Evolutionary conservation across 2,888 invertebrate genomes (phyloP).

Genomic region (Ctenicera cuprea): DNA sequence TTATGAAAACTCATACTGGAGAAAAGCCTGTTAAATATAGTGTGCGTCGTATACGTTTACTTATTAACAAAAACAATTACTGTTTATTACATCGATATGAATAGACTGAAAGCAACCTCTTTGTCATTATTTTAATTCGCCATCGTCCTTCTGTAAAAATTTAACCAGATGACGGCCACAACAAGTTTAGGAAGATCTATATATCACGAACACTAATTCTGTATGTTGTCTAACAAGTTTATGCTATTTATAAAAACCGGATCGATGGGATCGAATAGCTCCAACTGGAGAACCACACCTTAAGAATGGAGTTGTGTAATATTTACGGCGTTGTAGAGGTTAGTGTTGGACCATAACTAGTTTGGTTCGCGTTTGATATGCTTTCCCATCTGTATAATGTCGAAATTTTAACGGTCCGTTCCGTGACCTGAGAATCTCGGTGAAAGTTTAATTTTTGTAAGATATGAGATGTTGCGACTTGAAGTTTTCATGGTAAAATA

Average conservation of each 20-base stretch:
- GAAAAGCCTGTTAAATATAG: no score
- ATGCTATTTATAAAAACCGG: slow-evolving; percentile 46
- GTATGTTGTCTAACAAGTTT: slow-evolving; percentile 36
- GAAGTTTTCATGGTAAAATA: no score
- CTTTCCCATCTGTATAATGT: no score
- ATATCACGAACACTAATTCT: slow-evolving; percentile 27
- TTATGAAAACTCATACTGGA: no score
- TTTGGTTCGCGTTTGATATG: neutral
- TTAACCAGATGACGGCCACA: neutral
- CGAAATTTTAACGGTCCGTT: neutral
- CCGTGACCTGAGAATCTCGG: neutral
- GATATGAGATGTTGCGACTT: no score
- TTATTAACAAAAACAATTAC: no score
- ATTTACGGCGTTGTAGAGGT: slow-evolving; percentile 44
- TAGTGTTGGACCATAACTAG: slow-evolving; percentile 38
- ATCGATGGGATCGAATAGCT: slow-evolving; percentile 37
- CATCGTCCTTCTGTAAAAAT: no score
- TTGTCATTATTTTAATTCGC: no score
- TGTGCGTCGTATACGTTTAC: no score
- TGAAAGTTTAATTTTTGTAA: neutral
- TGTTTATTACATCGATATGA: no score
- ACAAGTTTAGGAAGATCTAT: slow-evolving; percentile 13
- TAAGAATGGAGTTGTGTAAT: slow-evolving; percentile 39
- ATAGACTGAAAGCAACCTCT: no score
- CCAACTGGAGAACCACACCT: slow-evolving; percentile 29